A percentile compares a stretch with the other conserved stretches of the same genome.
phyloP scores from a whole-genome alignment of 2,797 vertebrate species.

The Lindbergichthys nudifrons region DNA sequence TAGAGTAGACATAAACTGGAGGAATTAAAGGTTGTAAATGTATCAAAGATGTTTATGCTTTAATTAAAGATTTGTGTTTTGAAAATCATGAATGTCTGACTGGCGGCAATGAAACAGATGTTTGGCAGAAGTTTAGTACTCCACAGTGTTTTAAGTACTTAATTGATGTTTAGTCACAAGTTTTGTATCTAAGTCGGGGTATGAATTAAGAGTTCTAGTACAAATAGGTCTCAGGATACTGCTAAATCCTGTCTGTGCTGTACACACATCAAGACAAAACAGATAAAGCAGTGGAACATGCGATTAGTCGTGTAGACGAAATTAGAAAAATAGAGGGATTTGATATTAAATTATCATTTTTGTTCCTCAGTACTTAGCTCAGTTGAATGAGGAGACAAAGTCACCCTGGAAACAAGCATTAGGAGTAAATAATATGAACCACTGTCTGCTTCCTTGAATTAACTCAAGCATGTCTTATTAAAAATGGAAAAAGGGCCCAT shows the following conservation, averaged over 20 bases:
- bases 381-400: constrained; percentile 71
- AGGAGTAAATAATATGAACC: constrained; percentile 74
- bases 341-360: constrained; percentile 72
- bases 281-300: constrained; percentile 72
- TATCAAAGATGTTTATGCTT: neutral
- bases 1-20: constrained; percentile 27
- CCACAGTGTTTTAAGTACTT: constrained; percentile 8
- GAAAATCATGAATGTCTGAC: constrained; percentile 33
- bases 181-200: constrained; percentile 22
- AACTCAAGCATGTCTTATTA: constrained; percentile 80
- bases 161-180: constrained; percentile 13
- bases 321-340: constrained; percentile 67
- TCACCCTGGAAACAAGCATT: constrained; percentile 75
- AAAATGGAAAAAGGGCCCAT: constrained; percentile 69
- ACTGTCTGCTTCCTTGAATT: constrained; percentile 67
- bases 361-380: constrained; percentile 60
- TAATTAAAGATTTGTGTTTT: constrained; percentile 12
- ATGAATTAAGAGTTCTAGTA: constrained; percentile 4
- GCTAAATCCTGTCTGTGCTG: constrained; percentile 49
- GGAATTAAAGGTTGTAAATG: constrained; percentile 37
- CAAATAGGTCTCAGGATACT: constrained; percentile 46
- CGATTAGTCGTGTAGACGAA: constrained; percentile 66
- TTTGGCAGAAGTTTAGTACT: neutral
- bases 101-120: constrained; percentile 12
- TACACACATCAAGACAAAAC: constrained; percentile 54